Conservation (phyloP, 2,113 vertebrate genomes). For the Oxyura jamaicensis region DNA sequence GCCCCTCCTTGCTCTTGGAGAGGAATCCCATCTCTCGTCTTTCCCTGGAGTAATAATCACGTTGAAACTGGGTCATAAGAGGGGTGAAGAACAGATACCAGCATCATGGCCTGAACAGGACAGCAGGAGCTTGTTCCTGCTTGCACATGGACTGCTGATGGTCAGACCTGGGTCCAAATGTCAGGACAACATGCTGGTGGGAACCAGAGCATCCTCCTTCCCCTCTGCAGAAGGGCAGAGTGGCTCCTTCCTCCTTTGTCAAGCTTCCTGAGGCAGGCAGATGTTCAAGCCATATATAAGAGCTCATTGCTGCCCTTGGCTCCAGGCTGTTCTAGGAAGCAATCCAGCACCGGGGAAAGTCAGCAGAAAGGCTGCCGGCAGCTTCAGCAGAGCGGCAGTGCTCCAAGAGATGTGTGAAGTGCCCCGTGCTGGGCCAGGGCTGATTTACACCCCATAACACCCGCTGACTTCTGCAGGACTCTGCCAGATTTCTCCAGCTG, state of each 20-base stretch:
- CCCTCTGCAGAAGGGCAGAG: background rate
- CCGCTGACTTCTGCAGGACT: background rate
- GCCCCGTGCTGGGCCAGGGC: rapidly evolving
- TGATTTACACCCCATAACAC: background rate
- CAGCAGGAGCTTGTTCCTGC: background rate
- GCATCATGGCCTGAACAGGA: rapidly evolving
- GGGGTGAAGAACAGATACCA: background rate
- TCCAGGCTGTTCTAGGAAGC: background rate
- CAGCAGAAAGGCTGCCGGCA: background rate
- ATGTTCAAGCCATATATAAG: background rate
- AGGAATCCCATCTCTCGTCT: background rate
- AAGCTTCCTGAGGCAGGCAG: background rate
- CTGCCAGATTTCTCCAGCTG: background rate
- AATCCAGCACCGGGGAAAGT: background rate
- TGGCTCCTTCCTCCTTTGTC: background rate
- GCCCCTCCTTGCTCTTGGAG: background rate
- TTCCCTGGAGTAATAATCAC: background rate
- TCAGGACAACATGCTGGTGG: background rate
- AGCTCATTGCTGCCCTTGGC: background rate
- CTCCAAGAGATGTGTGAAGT: background rate
- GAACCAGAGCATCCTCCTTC: background rate
- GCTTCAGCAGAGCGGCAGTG: background rate
- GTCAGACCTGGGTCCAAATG: background rate
- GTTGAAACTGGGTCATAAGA: background rate
- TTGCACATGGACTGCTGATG: background rate